phyloP scores from a whole-genome alignment of 2,888 invertebrate genomes.

The Caenorhabditis sp. region DNA sequence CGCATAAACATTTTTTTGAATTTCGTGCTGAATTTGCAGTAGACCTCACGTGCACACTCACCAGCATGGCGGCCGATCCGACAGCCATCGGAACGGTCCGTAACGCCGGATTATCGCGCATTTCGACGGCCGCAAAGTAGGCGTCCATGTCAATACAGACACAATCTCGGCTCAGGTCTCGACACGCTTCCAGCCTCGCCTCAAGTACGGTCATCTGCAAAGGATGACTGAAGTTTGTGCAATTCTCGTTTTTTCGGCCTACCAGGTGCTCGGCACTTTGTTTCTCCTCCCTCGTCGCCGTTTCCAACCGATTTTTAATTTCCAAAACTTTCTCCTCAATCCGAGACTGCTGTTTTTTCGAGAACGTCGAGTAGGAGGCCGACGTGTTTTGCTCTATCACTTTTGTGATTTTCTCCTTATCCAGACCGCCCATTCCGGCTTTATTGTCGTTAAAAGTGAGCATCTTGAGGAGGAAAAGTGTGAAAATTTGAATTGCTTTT shows the following conservation, averaged over 20 bases:
- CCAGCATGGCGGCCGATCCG: slow-evolving; percentile 82
- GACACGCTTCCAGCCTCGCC: slow-evolving; percentile 79
- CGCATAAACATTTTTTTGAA: slow-evolving; percentile 27
- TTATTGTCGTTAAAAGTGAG: slow-evolving; percentile 66
- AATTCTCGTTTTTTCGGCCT: background rate
- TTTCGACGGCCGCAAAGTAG: slow-evolving; percentile 82
- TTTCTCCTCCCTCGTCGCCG: slow-evolving; percentile 54
- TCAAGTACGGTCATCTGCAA: slow-evolving; percentile 81
- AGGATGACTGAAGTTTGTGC: background rate
- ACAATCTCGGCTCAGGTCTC: slow-evolving; percentile 80
- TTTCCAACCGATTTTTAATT: slow-evolving; percentile 51
- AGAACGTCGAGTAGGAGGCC: slow-evolving; percentile 82
- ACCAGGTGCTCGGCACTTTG: slow-evolving; percentile 60
- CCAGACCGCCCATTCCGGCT: slow-evolving; percentile 81
- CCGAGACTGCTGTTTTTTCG: slow-evolving; percentile 81
- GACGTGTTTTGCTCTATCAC: slow-evolving; percentile 81
- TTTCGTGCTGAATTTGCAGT: background rate
- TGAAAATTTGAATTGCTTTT: slow-evolving; percentile 13
- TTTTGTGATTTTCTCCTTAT: slow-evolving; percentile 79
- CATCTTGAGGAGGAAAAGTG: slow-evolving; percentile 36
- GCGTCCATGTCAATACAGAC: slow-evolving; percentile 82
- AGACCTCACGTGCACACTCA: too few relatives aligned
- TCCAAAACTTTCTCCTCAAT: slow-evolving; percentile 80
- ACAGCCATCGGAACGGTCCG: slow-evolving; percentile 83
- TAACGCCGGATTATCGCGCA: slow-evolving; percentile 80